Evolutionary conservation across 2,888 invertebrate genomes (phyloP).

Genomic region (Ptilodon capucinus): DNA sequence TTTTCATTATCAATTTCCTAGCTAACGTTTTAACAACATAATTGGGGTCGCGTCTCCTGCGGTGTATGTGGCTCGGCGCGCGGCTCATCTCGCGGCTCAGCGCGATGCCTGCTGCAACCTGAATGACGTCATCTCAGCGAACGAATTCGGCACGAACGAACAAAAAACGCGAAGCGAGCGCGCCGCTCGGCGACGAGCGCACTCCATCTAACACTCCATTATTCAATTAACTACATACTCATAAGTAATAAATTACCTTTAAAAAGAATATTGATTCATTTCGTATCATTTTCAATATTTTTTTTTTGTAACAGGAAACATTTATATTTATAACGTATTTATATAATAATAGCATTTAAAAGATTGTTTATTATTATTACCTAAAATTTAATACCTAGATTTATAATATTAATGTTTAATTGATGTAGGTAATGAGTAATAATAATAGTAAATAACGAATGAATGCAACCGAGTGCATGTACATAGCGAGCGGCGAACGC

Average conservation of each 20-base stretch:
- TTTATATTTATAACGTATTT: slow-evolving; percentile 84
- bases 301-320: slow-evolving; percentile 83
- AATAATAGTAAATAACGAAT: slow-evolving; percentile 79
- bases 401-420: slow-evolving; percentile 82
- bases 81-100: slow-evolving; percentile 21
- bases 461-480: slow-evolving; percentile 74
- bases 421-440: slow-evolving; percentile 81
- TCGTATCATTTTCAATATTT: slow-evolving; percentile 82
- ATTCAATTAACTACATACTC: slow-evolving; percentile 82
- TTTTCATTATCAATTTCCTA: slow-evolving; percentile 83
- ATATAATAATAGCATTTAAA: slow-evolving; percentile 84
- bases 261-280: slow-evolving; percentile 82
- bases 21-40: slow-evolving; percentile 81
- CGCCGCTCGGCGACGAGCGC: slow-evolving; percentile 66
- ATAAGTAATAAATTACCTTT: slow-evolving; percentile 81
- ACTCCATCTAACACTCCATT: slow-evolving; percentile 76
- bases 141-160: slow-evolving; percentile 72
- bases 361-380: slow-evolving; percentile 83
- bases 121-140: slow-evolving; percentile 63
- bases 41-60: slow-evolving; percentile 75
- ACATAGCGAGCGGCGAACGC: slow-evolving; percentile 60
- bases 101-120: slow-evolving; percentile 34
- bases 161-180: slow-evolving; percentile 75
- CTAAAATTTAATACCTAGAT: slow-evolving; percentile 82
- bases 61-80: slow-evolving; percentile 52